phyloP scores from a whole-genome alignment of 2,888 invertebrate species.

The Cerceris rybyensis region DNA sequence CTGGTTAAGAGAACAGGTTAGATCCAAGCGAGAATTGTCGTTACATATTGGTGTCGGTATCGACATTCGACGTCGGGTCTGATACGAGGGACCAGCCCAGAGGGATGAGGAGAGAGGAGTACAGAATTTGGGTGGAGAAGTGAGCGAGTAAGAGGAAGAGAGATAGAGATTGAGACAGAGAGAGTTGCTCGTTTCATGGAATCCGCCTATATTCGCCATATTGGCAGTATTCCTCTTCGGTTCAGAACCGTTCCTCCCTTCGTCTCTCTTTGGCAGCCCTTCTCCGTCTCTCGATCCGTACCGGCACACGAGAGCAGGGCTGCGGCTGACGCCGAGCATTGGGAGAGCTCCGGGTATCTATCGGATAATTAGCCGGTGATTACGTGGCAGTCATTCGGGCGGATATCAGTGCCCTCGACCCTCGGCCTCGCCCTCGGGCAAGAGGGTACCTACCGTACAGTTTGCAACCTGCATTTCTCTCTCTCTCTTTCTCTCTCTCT shows the following conservation, averaged over 20 bases:
- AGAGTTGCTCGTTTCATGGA: constrained; percentile 48
- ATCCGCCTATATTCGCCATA: constrained; percentile 66
- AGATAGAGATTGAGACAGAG: constrained; percentile 12
- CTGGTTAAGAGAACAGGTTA: background rate
- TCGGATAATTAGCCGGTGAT: constrained; percentile 81
- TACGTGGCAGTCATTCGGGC: constrained; percentile 80
- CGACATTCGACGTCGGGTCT: constrained; percentile 64
- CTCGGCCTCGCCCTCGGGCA: constrained; percentile 66
- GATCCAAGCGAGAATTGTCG: constrained; percentile 24
- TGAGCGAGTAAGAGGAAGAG: background rate
- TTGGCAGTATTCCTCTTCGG: constrained; percentile 66
- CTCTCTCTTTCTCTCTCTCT: constrained; percentile 37
- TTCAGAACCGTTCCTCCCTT: constrained; percentile 55
- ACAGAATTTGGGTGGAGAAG: background rate
- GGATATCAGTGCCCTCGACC: constrained; percentile 78
- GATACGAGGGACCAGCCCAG: constrained; percentile 44
- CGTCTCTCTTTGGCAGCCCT: constrained; percentile 58
- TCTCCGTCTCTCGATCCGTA: constrained; percentile 41
- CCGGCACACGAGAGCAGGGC: constrained; percentile 57
- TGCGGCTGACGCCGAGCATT: constrained; percentile 70
- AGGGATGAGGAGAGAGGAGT: constrained; percentile 21
- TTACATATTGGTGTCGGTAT: constrained; percentile 49
- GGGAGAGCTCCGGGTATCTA: constrained; percentile 76
- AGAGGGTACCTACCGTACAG: constrained; percentile 55
- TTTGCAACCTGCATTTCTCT: constrained; percentile 52